Percentiles rank a stretch among this genome's conserved stretches.
phyloP scores from a whole-genome alignment of 2,888 invertebrate genomes.

The Melieria omissa region DNA sequence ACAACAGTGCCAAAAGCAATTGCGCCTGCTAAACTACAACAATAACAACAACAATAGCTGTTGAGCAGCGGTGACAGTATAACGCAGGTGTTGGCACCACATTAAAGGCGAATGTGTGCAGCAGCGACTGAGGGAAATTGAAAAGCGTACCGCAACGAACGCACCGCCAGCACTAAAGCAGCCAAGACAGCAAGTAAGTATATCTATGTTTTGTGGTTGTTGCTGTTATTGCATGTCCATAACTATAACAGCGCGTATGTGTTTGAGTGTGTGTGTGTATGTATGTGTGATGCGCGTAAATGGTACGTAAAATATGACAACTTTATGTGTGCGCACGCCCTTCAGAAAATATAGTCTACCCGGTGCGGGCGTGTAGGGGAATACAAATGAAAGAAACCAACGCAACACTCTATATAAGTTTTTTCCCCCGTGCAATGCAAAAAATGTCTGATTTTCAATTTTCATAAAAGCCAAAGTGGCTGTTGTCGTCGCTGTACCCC shows the following conservation, averaged over 20 bases:
- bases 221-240: neutral
- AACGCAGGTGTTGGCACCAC: too few relatives aligned
- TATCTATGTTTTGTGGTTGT: neutral
- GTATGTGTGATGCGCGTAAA: slow-evolving; percentile 15
- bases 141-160: too few relatives aligned
- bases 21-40: too few relatives aligned
- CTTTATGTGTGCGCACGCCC: slow-evolving; percentile 17
- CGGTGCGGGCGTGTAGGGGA: neutral
- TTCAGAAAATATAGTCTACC: neutral
- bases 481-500: slow-evolving; percentile 30
- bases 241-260: neutral
- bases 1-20: too few relatives aligned
- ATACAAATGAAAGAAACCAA: neutral
- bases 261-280: too few relatives aligned
- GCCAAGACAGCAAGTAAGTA: neutral
- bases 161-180: neutral
- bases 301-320: slow-evolving; percentile 37
- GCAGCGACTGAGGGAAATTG: too few relatives aligned
- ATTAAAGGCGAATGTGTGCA: too few relatives aligned
- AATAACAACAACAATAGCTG: too few relatives aligned
- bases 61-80: too few relatives aligned
- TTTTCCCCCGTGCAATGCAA: slow-evolving; percentile 5
- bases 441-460: slow-evolving; percentile 35
- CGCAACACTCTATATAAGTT: neutral
- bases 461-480: slow-evolving; percentile 40